Evolutionary conservation across 2,797 vertebrate genomes (phyloP).

Genomic region (Sebastes vulpes): DNA sequence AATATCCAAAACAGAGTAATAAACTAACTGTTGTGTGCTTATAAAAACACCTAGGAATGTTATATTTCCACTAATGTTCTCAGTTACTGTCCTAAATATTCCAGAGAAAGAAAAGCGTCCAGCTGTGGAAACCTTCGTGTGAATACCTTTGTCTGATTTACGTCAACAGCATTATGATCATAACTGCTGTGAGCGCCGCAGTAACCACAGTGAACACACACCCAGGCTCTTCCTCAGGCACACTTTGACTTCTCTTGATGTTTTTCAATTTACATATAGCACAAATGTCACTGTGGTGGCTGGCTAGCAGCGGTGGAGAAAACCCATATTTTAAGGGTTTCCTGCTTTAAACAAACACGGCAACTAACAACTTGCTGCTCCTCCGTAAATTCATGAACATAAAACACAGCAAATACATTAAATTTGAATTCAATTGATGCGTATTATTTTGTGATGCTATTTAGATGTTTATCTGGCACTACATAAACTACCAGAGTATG

Average conservation of each 20-base stretch:
- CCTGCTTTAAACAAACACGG: background rate
- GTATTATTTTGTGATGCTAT: background rate
- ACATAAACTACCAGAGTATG: background rate
- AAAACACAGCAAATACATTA: background rate
- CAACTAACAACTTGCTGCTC: background rate
- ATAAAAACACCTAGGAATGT: background rate
- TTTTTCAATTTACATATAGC: slow-evolving; percentile 9
- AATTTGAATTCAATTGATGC: background rate
- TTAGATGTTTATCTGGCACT: background rate
- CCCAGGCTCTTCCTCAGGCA: background rate
- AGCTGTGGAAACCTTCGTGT: background rate
- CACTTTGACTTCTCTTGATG: background rate
- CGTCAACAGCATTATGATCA: background rate
- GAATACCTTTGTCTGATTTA: background rate
- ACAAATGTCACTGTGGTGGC: slow-evolving; percentile 11
- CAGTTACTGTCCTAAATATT: background rate
- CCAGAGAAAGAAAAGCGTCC: background rate
- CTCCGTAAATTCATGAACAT: background rate
- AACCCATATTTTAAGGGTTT: slow-evolving; percentile 6
- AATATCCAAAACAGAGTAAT: background rate
- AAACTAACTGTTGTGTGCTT: background rate
- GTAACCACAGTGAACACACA: background rate
- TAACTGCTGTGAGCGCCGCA: background rate
- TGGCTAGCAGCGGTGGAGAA: background rate
- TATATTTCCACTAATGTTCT: background rate